phyloP scores from a whole-genome alignment of 2,113 vertebrate genomes.

The Nesogale talazaci region DNA sequence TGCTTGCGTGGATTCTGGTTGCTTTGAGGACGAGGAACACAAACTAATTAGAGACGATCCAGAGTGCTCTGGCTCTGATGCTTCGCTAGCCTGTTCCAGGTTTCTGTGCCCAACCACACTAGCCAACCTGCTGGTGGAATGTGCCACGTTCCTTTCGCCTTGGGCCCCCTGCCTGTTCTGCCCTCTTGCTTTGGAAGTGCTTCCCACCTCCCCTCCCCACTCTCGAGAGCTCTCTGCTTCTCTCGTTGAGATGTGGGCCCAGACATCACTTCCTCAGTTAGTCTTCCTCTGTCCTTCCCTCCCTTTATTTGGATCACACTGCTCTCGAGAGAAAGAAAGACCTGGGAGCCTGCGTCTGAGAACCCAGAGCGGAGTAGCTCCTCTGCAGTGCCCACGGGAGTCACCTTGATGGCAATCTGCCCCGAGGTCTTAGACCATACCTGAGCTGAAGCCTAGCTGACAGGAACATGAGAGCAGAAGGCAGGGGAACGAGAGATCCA shows the following conservation, averaged over 20 bases:
- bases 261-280: not conserved
- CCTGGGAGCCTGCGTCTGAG: not conserved
- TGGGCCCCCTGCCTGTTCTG: not conserved
- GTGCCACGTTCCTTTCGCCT: not conserved
- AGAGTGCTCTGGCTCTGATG: not conserved
- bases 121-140: not conserved
- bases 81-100: not conserved
- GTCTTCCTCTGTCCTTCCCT: no score
- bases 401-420: not conserved
- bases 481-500: no score
- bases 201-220: not conserved
- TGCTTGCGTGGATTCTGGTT: not conserved
- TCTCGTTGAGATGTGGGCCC: accelerated
- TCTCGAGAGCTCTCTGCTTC: not conserved
- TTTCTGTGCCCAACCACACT: not conserved
- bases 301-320: no score
- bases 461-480: no score
- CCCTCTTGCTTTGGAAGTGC: no score
- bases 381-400: not conserved
- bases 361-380: not conserved
- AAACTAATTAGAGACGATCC: no score
- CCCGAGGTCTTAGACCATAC: no score
- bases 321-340: not conserved
- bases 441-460: no score
- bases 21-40: not conserved